A percentile compares a stretch with the other conserved stretches of the same genome.
These are phyloP conservation scores for Paraplagusia blochii DNA, from an alignment of 2,113 vertebrate species.

Conservation along the genomic window DNA sequence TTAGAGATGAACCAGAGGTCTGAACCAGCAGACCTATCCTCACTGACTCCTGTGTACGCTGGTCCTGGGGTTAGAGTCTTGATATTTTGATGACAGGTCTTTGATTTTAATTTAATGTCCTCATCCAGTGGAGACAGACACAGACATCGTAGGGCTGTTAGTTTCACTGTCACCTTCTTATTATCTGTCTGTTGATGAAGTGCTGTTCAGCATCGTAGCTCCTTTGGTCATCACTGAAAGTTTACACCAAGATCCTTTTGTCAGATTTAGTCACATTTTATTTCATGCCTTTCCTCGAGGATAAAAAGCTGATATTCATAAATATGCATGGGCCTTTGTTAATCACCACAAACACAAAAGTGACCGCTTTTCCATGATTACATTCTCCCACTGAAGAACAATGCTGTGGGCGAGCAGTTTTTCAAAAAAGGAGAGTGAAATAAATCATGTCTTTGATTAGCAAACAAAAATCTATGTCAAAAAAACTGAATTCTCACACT, in stretches of 20 bases:
- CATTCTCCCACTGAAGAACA: conserved; percentile 32
- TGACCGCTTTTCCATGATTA: conserved; percentile 53
- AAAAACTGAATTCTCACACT: conserved; percentile 9
- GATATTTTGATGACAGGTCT: too few species aligned
- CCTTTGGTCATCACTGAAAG: conserved; percentile 12
- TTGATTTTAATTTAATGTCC: too few species aligned
- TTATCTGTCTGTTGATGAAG: conserved; percentile 18
- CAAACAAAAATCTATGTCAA: conserved; percentile 14
- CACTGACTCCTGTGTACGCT: too few species aligned
- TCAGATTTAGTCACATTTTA: conserved; percentile 29
- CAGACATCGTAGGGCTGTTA: too few species aligned
- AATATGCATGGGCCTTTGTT: conserved; percentile 50
- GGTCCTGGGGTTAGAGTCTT: too few species aligned
- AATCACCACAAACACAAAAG: conserved; percentile 50
- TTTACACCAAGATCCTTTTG: conserved; percentile 37
- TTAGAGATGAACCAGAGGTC: too few species aligned
- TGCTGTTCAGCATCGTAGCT: conserved; percentile 28
- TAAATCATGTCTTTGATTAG: conserved; percentile 31
- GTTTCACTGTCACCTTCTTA: too few species aligned
- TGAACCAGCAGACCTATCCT: too few species aligned
- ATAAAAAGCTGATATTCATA: conserved; percentile 49
- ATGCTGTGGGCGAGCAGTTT: conserved; percentile 36
- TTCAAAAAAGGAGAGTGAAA: conserved; percentile 19
- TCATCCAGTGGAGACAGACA: too few species aligned
- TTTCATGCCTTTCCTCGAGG: conserved; percentile 23